phyloP scores from a whole-genome alignment of 2,888 invertebrate genomes.

The Torymus auratus region DNA sequence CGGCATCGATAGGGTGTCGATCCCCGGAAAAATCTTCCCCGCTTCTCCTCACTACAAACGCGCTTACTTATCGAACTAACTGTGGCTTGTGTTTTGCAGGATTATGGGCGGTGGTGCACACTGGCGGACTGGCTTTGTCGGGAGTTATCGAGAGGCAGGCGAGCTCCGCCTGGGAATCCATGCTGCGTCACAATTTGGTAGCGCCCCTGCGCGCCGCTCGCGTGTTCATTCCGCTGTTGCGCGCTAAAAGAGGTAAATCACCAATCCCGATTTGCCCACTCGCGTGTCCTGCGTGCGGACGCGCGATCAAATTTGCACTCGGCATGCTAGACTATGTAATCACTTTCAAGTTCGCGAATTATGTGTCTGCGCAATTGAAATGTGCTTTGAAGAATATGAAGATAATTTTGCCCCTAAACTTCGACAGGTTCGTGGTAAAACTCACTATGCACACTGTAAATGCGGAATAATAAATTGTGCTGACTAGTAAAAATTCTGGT shows the following conservation, averaged over 20 bases:
- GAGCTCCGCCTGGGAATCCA: conserved; percentile 84
- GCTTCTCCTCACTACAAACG: not conserved
- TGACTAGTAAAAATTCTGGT: too few relatives aligned
- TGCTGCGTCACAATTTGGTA: conserved; percentile 84
- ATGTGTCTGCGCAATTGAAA: too few relatives aligned
- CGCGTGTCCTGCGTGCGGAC: not conserved
- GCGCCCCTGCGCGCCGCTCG: conserved; percentile 86
- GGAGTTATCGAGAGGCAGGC: conserved; percentile 85
- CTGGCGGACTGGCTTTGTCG: conserved; percentile 86
- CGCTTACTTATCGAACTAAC: conserved; percentile 27
- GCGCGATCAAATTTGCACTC: not conserved
- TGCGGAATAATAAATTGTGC: too few relatives aligned
- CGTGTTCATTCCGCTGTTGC: conserved; percentile 85
- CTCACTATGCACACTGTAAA: too few relatives aligned
- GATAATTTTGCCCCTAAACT: too few relatives aligned
- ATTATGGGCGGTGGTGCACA: conserved; percentile 90
- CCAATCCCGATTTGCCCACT: not conserved
- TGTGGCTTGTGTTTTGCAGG: conserved; percentile 77
- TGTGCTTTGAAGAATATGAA: too few relatives aligned
- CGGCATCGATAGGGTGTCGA: too few relatives aligned
- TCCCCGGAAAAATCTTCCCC: too few relatives aligned
- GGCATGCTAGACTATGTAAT: too few relatives aligned
- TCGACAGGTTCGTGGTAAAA: too few relatives aligned
- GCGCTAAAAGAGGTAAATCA: conserved; percentile 76
- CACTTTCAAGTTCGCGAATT: not conserved